A percentile compares a stretch with the other conserved stretches of the same genome.
Evolutionary conservation across 2,888 invertebrate species (phyloP).

Genomic region (Ennomos erosarius): DNA sequence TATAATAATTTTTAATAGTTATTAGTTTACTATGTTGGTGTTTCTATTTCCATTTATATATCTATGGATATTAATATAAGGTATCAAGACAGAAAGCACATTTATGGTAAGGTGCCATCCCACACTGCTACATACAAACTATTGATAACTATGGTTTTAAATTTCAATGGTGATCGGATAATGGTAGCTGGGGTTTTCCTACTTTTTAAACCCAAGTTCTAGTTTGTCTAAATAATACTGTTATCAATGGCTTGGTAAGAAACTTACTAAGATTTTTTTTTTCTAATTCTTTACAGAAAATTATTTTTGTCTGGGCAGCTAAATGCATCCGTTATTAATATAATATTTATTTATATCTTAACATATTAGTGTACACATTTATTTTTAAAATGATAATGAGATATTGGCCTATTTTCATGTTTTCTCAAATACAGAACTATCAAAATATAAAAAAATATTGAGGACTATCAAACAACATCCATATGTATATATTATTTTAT

Average conservation of each 20-base stretch:
- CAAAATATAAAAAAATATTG: constrained; percentile 86
- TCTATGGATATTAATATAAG: constrained; percentile 69
- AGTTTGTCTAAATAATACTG: constrained; percentile 84
- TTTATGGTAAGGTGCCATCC: constrained; percentile 54
- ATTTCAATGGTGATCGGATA: constrained; percentile 64
- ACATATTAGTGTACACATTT: constrained; percentile 73
- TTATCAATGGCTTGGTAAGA: constrained; percentile 85
- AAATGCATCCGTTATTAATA: constrained; percentile 80
- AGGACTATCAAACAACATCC: constrained; percentile 85
- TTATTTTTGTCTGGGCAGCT: constrained; percentile 73
- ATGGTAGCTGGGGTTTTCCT: constrained; percentile 77
- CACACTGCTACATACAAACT: constrained; percentile 69
- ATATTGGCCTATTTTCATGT: constrained; percentile 81
- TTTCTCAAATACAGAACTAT: constrained; percentile 84
- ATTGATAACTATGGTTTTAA: constrained; percentile 73
- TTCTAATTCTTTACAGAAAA: constrained; percentile 63
- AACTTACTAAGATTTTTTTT: constrained; percentile 70
- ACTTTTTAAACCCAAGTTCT: constrained; percentile 76
- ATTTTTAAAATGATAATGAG: constrained; percentile 80
- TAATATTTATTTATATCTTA: constrained; percentile 64
- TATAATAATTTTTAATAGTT: constrained; percentile 71
- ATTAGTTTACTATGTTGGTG: constrained; percentile 82
- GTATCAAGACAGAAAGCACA: constrained; percentile 63
- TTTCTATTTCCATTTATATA: constrained; percentile 80
- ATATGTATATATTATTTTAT: constrained; percentile 81